Evolutionary conservation across 2,113 vertebrate species (phyloP).

Genomic region (Lota lota): DNA sequence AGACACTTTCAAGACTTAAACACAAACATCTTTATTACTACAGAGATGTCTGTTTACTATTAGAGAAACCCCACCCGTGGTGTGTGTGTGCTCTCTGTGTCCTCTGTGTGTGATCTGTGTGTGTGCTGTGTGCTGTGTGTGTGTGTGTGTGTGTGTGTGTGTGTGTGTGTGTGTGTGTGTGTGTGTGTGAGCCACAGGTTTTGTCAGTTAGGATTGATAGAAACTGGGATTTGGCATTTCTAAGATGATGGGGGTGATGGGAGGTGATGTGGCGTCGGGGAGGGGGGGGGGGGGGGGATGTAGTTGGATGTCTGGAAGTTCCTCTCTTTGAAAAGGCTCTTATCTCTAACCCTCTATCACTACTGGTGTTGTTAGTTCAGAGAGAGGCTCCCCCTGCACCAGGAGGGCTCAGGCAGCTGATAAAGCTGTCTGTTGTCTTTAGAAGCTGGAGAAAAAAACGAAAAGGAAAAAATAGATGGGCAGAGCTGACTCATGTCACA

Average conservation of each 20-base stretch:
- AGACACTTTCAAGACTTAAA: conserved; percentile 39
- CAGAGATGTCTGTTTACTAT: too few species aligned
- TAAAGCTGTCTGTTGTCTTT: conserved; percentile 46
- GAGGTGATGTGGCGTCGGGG: too few species aligned
- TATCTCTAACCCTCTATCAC: conserved; percentile 58
- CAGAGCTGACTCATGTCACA: conserved; percentile 36
- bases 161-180: background rate
- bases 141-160: too few species aligned
- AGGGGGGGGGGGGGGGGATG: conserved; percentile 13
- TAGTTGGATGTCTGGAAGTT: conserved; percentile 33
- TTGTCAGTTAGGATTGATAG: too few species aligned
- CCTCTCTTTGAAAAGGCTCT: conserved; percentile 54
- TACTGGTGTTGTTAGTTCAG: conserved; percentile 30
- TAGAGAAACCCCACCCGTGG: too few species aligned
- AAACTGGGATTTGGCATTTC: too few species aligned
- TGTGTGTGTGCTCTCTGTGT: background rate
- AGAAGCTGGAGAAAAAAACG: conserved; percentile 28
- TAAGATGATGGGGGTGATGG: too few species aligned
- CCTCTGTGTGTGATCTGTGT: background rate
- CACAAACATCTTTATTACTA: background rate
- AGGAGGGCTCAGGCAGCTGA: conserved; percentile 59
- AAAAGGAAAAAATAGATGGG: conserved; percentile 31
- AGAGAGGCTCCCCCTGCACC: conserved; percentile 45
- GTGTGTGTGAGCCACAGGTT: background rate
- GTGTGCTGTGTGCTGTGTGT: too few species aligned